phyloP scores from a whole-genome alignment of 30 jellyfish, hydroid and myxozoan genomes.

The Pseudorhiza aurosa region DNA sequence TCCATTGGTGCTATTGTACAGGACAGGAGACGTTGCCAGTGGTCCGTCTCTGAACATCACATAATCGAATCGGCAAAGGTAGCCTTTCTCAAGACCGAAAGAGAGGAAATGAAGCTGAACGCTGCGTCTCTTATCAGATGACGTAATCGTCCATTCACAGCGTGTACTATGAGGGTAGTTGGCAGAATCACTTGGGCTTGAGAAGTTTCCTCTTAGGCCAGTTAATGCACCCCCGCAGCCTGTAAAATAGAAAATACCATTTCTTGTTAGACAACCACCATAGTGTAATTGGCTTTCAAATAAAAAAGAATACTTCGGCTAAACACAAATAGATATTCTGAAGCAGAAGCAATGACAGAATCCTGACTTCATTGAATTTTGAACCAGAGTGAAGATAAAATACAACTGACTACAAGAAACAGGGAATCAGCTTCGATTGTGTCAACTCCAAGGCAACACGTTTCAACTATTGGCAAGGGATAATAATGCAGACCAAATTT shows the following conservation, averaged over 20 bases:
- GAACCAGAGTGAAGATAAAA: no score
- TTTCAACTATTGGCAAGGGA: no score
- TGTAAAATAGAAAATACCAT: background rate
- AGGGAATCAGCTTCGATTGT: no score
- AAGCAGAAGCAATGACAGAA: no score
- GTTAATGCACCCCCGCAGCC: slow-evolving; percentile 74
- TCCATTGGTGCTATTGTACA: slow-evolving; percentile 25
- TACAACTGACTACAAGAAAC: no score
- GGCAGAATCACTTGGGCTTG: slow-evolving; percentile 42
- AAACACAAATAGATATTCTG: no score
- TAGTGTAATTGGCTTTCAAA: no score
- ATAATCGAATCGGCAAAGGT: slow-evolving; percentile 58
- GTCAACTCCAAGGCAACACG: no score
- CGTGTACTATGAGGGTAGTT: slow-evolving; percentile 65
- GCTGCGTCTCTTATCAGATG: slow-evolving; percentile 34
- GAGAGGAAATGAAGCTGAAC: slow-evolving; percentile 56
- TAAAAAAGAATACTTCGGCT: no score
- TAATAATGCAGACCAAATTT: no score
- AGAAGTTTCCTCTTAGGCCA: slow-evolving; percentile 41
- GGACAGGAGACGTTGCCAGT: slow-evolving; percentile 30
- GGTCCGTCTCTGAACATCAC: slow-evolving; percentile 78
- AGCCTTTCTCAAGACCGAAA: slow-evolving; percentile 53
- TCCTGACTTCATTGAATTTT: no score
- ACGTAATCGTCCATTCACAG: slow-evolving; percentile 66
- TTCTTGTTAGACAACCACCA: background rate